Evolutionary conservation across 2,888 invertebrate genomes (phyloP).

Genomic region (Phyto melanocephala): DNA sequence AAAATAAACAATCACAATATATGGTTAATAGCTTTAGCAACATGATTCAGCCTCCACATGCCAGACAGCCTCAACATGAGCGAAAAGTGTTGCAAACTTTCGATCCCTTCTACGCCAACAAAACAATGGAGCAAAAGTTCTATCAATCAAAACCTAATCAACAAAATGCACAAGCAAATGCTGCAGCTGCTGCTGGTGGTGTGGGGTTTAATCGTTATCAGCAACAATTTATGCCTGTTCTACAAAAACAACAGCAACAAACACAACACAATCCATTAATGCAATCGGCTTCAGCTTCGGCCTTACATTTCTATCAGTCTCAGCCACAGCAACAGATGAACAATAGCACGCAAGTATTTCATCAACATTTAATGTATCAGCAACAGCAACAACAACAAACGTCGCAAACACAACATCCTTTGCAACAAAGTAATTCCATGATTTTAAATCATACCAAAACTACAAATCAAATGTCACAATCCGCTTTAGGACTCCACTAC

Average conservation of each 20-base stretch:
- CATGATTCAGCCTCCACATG: constrained; percentile 62
- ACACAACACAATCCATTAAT: constrained; percentile 71
- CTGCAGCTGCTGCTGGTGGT: constrained; percentile 26
- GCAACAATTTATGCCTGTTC: constrained; percentile 38
- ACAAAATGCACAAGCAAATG: constrained; percentile 22
- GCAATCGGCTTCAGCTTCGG: constrained; percentile 69
- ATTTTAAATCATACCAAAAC: constrained; percentile 74
- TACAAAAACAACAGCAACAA: constrained; percentile 54
- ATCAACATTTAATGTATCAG: constrained; percentile 40
- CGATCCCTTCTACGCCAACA: constrained; percentile 76
- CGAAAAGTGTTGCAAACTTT: constrained; percentile 76
- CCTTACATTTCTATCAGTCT: constrained; percentile 64
- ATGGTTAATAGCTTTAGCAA: constrained; percentile 57
- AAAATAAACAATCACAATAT: constrained; percentile 63
- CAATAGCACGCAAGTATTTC: constrained; percentile 64
- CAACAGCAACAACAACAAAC: constrained; percentile 39
- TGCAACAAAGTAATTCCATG: constrained; percentile 75
- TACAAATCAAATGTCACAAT: constrained; percentile 76
- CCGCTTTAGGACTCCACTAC: constrained; percentile 75
- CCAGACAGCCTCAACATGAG: constrained; percentile 65
- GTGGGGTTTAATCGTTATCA: constrained; percentile 49
- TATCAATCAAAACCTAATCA: constrained; percentile 63
- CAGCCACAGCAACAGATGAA: constrained; percentile 58
- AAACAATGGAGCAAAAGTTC: constrained; percentile 29
- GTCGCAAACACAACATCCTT: constrained; percentile 50